Conservation (phyloP, 1,140 invertebrate genomes). For the Drosophila parabipectinata region DNA sequence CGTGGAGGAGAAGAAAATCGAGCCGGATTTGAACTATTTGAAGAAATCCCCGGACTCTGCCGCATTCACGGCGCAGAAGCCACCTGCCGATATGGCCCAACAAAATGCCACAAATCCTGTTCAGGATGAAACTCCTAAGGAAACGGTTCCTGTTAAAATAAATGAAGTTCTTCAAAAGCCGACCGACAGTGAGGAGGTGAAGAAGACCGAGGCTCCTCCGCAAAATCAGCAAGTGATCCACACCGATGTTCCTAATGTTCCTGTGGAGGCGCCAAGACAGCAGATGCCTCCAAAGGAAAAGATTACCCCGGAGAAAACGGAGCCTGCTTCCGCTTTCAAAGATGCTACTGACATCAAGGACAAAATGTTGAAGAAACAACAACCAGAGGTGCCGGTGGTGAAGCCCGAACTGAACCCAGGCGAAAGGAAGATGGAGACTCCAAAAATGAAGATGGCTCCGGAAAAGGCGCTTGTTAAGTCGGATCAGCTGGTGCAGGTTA, state of each 20-base stretch:
- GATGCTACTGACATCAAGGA: conserved; percentile 39
- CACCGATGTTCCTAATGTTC: neutral
- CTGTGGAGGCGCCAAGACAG: neutral
- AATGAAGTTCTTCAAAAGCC: neutral
- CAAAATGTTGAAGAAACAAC: conserved; percentile 45
- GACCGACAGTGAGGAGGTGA: conserved; percentile 9
- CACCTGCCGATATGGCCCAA: neutral
- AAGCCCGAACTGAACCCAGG: conserved; percentile 33
- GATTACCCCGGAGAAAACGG: conserved; percentile 5
- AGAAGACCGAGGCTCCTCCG: conserved; percentile 8
- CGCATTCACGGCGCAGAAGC: neutral
- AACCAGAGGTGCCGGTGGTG: conserved; percentile 10
- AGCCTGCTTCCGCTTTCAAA: conserved; percentile 4
- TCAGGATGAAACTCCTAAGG: conserved; percentile 10
- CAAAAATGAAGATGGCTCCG: conserved; percentile 23
- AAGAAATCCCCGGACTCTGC: conserved; percentile 26
- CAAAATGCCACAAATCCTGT: neutral
- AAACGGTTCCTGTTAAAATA: neutral
- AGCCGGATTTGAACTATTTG: conserved; percentile 26
- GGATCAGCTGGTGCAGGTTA: conserved; percentile 59
- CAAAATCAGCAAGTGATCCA: neutral
- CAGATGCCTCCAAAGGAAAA: conserved; percentile 1
- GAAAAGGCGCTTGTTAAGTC: conserved; percentile 50
- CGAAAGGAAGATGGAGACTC: conserved; percentile 45
- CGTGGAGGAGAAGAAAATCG: conserved; percentile 12